These are phyloP conservation scores for Antedon mediterranea DNA, from an alignment of 53 echinoderm and acorn worm genomes.

Conservation along the genomic window DNA sequence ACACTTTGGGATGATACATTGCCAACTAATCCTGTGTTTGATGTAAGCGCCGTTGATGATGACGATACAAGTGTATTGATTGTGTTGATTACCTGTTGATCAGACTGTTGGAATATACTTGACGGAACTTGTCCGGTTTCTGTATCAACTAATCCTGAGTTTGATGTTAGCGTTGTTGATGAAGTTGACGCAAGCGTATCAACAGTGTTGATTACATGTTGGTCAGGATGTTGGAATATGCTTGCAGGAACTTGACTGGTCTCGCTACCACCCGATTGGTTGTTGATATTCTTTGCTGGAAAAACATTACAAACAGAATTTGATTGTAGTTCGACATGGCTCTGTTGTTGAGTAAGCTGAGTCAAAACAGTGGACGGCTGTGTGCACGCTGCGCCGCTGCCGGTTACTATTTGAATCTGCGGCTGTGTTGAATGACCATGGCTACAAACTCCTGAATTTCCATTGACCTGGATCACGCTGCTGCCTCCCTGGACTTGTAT, in stretches of 20 bases:
- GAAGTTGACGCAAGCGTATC: background rate
- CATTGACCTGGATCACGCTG: background rate
- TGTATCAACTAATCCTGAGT: no score
- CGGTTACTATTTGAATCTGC: background rate
- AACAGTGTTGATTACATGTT: background rate
- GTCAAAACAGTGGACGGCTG: background rate
- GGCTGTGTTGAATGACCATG: background rate
- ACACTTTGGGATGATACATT: background rate
- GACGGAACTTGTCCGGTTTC: background rate
- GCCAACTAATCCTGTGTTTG: background rate
- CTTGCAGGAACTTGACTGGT: background rate
- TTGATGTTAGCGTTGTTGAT: background rate
- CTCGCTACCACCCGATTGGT: background rate
- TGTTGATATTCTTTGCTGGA: background rate
- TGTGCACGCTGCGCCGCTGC: background rate
- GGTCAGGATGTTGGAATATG: background rate
- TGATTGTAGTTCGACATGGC: background rate
- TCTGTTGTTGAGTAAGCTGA: background rate
- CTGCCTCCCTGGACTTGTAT: background rate
- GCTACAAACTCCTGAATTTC: background rate
- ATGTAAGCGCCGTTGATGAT: background rate
- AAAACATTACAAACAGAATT: no score
- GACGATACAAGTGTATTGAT: background rate
- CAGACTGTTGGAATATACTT: background rate
- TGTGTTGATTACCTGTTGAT: background rate